Conservation (phyloP, 64 coral and sea anemone species). For the Pocillopora damicornis region DNA sequence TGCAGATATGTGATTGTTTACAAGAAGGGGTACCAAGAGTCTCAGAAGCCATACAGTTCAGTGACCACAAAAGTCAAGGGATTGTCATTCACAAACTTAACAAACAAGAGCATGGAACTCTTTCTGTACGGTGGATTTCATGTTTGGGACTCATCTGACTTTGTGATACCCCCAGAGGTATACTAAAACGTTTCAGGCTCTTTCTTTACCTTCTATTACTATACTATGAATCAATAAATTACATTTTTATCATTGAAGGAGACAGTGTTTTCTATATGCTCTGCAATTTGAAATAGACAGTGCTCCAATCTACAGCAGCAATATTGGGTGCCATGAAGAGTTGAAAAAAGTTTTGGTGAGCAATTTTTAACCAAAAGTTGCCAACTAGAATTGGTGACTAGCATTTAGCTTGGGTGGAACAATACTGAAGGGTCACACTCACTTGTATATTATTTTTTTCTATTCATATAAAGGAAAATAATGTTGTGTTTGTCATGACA, state of each 20-base stretch:
- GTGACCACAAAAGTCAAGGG: constrained; percentile 93
- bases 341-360: no score
- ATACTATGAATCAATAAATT: background rate
- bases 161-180: constrained; percentile 90
- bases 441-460: background rate
- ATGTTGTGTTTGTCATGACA: constrained; percentile 91
- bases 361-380: no score
- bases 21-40: constrained; percentile 91
- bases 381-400: no score
- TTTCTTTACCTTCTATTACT: background rate
- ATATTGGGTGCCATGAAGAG: no score
- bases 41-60: constrained; percentile 80
- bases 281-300: no score
- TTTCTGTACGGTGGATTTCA: constrained; percentile 59
- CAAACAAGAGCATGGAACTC: constrained; percentile 31
- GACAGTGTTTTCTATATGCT: no score
- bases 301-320: no score
- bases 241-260: background rate
- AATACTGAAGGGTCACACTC: background rate
- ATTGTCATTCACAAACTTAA: constrained; percentile 70
- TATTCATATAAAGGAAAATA: constrained; percentile 58
- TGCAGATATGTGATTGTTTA: constrained; percentile 90
- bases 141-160: constrained; percentile 90
- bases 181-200: background rate
- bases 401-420: no score